phyloP scores from a whole-genome alignment of 2,113 vertebrate genomes.

The Loxodonta africana region DNA sequence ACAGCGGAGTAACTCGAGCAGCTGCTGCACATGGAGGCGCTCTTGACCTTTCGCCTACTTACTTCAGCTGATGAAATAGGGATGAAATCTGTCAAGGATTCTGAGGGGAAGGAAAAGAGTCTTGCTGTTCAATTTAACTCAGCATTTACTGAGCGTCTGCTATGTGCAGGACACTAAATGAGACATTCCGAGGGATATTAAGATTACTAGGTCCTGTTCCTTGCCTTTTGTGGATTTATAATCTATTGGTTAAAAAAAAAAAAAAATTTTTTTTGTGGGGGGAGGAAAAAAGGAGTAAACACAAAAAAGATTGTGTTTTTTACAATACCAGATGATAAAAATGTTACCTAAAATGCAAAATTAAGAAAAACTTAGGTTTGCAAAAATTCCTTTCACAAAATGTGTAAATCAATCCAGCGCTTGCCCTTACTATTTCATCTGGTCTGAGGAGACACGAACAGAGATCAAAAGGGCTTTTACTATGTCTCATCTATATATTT shows the following conservation, averaged over 20 bases:
- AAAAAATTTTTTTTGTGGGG: no score
- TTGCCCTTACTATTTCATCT: background rate
- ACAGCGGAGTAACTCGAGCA: constrained; percentile 60
- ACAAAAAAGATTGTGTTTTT: background rate
- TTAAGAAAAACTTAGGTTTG: background rate
- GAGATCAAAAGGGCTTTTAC: background rate
- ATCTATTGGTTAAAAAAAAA: background rate
- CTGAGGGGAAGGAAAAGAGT: background rate
- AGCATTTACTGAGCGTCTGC: constrained; percentile 16
- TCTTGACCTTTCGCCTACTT: constrained; percentile 84
- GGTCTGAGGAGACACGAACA: background rate
- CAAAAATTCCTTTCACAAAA: background rate
- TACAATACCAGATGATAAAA: background rate
- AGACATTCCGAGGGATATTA: constrained; percentile 1
- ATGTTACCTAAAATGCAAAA: constrained; percentile 1
- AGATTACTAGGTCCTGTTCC: background rate
- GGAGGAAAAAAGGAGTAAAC: background rate
- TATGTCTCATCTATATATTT: background rate
- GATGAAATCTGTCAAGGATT: background rate
- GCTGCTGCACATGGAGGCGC: constrained; percentile 30
- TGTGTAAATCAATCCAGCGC: background rate
- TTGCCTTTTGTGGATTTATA: constrained; percentile 1
- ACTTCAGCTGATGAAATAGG: constrained; percentile 33
- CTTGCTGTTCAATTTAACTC: constrained; percentile 15
- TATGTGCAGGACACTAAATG: background rate